phyloP scores from a whole-genome alignment of 2,888 invertebrate species.

The Torymus aiolomorphi region DNA sequence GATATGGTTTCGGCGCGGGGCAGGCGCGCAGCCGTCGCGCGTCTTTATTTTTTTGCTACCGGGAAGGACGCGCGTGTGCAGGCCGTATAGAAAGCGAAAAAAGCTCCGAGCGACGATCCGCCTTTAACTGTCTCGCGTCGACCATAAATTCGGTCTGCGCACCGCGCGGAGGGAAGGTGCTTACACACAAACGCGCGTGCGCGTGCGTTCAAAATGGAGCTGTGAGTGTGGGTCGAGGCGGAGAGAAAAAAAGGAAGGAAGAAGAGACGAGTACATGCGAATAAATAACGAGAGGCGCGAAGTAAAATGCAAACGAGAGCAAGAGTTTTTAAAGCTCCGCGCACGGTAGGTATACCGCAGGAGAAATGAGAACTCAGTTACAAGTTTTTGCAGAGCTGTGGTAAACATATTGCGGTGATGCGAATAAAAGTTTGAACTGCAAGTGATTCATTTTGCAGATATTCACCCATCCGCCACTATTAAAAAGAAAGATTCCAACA shows the following conservation, averaged over 20 bases:
- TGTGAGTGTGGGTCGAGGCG: background rate
- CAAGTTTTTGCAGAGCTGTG: background rate
- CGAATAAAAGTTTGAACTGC: background rate
- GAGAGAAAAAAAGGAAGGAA: background rate
- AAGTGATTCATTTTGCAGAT: no score
- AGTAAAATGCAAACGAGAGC: background rate
- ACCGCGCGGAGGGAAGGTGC: slow-evolving; percentile 13
- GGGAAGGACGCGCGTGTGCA: slow-evolving; percentile 10
- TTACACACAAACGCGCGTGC: background rate
- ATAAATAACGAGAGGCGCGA: slow-evolving; percentile 24
- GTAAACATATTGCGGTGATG: background rate
- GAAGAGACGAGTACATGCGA: background rate
- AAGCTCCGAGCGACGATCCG: slow-evolving; percentile 52
- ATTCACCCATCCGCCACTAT: no score
- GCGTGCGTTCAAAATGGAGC: background rate
- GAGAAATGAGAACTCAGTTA: slow-evolving; percentile 5
- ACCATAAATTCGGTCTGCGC: slow-evolving; percentile 57
- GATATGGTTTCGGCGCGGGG: slow-evolving; percentile 14
- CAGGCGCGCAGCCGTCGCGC: background rate
- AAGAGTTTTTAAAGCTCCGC: no score
- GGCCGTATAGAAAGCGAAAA: background rate
- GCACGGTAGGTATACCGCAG: background rate
- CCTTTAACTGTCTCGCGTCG: slow-evolving; percentile 59
- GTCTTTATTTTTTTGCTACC: slow-evolving; percentile 40
- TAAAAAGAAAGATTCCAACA: no score